Percentiles rank a stretch among this genome's conserved stretches.
These are phyloP conservation scores for Dromas ardeola DNA, from an alignment of 2,113 vertebrate genomes.

Conservation along the genomic window DNA sequence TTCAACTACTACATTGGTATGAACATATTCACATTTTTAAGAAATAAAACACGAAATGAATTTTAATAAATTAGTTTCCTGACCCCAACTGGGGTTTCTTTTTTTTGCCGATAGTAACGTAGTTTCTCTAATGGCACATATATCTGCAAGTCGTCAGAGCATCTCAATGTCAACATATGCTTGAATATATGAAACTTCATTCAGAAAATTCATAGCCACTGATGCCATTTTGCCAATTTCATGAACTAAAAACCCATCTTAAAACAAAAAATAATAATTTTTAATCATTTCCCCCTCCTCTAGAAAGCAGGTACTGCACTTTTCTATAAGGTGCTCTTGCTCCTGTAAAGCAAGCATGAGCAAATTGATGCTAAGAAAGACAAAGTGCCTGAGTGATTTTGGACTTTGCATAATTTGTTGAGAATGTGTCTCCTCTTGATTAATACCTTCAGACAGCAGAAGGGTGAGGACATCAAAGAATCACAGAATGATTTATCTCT, in stretches of 20 bases:
- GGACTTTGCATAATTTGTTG: background rate
- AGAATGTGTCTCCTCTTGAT: background rate
- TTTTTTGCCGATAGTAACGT: background rate
- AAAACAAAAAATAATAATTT: background rate
- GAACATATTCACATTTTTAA: background rate
- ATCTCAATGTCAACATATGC: background rate
- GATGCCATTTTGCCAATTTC: background rate
- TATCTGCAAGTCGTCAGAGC: background rate
- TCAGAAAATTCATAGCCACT: background rate
- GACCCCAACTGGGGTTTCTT: rapidly evolving
- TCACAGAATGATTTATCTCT: background rate
- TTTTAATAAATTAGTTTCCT: background rate
- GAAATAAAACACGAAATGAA: background rate
- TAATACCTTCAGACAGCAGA: background rate
- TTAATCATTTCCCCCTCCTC: background rate
- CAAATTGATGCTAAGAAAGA: background rate
- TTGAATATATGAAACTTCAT: background rate
- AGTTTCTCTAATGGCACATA: background rate
- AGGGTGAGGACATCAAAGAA: background rate
- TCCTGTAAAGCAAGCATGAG: background rate
- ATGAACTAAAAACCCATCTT: background rate
- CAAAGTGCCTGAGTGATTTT: background rate
- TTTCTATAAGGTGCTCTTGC: background rate
- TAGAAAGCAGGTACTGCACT: background rate
- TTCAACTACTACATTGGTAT: background rate